Evolutionary conservation across 53 echinoderm and acorn worm genomes (phyloP).

Genomic region (Zoroaster sp.): DNA sequence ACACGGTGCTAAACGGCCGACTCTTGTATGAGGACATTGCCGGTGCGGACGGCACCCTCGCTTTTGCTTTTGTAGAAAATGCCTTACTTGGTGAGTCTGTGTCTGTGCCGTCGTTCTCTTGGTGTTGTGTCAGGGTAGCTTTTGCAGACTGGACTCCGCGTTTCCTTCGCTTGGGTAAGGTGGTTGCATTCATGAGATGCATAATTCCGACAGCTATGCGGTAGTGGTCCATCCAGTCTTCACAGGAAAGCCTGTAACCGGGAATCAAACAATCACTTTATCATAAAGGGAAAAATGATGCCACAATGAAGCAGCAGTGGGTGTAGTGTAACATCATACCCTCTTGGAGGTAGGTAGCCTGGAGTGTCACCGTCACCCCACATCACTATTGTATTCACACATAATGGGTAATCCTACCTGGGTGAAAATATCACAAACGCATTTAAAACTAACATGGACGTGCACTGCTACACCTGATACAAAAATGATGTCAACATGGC

Average conservation of each 20-base stretch:
- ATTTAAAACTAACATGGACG: no score
- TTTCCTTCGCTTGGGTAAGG: conserved; percentile 28
- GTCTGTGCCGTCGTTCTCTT: background rate
- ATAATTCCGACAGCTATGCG: conserved; percentile 79
- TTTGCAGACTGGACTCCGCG: conserved; percentile 86
- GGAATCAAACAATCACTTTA: no score
- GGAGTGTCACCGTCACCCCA: no score
- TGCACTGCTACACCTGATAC: no score
- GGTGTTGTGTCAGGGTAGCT: conserved; percentile 13
- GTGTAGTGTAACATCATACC: no score
- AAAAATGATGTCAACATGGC: no score
- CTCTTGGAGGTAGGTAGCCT: no score
- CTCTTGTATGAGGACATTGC: background rate
- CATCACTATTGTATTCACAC: no score
- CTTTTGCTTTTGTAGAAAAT: background rate
- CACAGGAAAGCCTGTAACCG: conserved; percentile 66
- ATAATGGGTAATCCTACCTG: no score
- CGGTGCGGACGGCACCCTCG: conserved; percentile 67
- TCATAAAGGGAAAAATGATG: no score
- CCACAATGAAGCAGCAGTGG: no score
- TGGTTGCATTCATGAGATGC: conserved; percentile 53
- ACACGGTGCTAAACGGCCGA: conserved; percentile 58
- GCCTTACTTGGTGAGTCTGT: background rate
- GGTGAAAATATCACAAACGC: no score
- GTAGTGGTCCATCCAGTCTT: conserved; percentile 99